These are phyloP conservation scores for Stenotaenia linearis DNA, from an alignment of 2,888 invertebrate genomes.

Conservation along the genomic window DNA sequence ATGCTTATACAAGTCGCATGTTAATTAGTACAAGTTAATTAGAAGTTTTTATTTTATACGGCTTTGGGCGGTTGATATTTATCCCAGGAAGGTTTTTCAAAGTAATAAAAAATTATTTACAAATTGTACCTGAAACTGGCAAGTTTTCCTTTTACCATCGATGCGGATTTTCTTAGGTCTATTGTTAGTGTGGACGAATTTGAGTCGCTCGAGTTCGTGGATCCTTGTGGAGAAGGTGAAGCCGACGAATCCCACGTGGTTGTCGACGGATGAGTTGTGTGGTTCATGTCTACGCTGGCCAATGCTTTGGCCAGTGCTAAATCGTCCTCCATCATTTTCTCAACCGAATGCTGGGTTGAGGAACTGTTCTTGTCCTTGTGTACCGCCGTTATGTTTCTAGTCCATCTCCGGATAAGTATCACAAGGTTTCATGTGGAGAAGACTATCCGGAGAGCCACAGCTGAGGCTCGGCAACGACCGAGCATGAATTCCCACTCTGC, in stretches of 20 bases:
- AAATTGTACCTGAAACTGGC: slow-evolving; percentile 29
- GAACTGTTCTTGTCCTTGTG: not conserved
- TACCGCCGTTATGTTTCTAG: not conserved
- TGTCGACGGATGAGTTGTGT: not conserved
- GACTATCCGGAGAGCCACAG: not conserved
- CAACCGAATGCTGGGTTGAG: not conserved
- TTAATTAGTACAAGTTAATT: slow-evolving; percentile 2
- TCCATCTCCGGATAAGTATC: not conserved
- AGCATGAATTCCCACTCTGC: not conserved
- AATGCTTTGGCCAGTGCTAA: slow-evolving; percentile 66
- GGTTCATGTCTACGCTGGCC: slow-evolving; percentile 53
- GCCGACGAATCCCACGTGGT: not conserved
- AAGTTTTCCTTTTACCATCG: not conserved
- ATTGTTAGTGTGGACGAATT: not conserved
- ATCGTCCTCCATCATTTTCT: slow-evolving; percentile 65
- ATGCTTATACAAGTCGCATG: not conserved
- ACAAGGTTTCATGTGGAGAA: not conserved
- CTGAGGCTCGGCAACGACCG: slow-evolving; percentile 2
- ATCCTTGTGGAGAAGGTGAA: not conserved
- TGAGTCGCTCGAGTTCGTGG: not conserved
- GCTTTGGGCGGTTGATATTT: not conserved
- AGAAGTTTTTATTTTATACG: not conserved
- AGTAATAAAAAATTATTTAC: not conserved
- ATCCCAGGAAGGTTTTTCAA: not conserved
- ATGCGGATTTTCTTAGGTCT: not conserved